phyloP scores from a whole-genome alignment of 53 echinoderm and acorn worm species.

The Hippasteria phrygiana region DNA sequence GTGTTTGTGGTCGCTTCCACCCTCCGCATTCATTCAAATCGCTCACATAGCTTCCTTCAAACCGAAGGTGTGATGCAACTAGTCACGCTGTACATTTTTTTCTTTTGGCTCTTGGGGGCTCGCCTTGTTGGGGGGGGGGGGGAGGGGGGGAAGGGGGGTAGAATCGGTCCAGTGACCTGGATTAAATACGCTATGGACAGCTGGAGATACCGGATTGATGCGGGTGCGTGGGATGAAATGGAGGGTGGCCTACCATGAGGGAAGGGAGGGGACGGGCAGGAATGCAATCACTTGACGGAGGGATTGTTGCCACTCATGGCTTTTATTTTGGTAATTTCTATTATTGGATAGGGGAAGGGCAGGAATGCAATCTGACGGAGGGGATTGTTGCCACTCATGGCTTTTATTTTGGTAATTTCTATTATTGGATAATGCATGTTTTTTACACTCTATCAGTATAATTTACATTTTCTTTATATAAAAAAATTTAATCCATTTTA shows the following conservation, averaged over 20 bases:
- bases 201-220: not conserved
- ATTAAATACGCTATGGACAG: constrained; percentile 51
- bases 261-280: not conserved
- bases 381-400: not conserved
- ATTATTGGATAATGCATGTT: too few species aligned
- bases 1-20: not conserved
- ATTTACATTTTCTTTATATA: too few species aligned
- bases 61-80: constrained; percentile 21
- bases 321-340: too few species aligned
- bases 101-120: not conserved
- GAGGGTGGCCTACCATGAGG: not conserved
- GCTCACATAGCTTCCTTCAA: not conserved
- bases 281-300: not conserved
- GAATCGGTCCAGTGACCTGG: constrained; percentile 36
- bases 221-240: not conserved
- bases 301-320: not conserved
- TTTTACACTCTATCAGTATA: too few species aligned
- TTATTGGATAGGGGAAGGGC: not conserved
- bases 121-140: constrained; percentile 3
- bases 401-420: too few species aligned
- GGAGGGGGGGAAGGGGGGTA: too few species aligned
- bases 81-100: constrained; percentile 36
- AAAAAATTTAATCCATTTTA: too few species aligned
- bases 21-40: not conserved
- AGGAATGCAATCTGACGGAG: not conserved